A percentile compares a stretch with the other conserved stretches of the same genome.
These are phyloP conservation scores for Hoplias malabaricus DNA, from an alignment of 2,113 vertebrate species.

Conservation along the genomic window DNA sequence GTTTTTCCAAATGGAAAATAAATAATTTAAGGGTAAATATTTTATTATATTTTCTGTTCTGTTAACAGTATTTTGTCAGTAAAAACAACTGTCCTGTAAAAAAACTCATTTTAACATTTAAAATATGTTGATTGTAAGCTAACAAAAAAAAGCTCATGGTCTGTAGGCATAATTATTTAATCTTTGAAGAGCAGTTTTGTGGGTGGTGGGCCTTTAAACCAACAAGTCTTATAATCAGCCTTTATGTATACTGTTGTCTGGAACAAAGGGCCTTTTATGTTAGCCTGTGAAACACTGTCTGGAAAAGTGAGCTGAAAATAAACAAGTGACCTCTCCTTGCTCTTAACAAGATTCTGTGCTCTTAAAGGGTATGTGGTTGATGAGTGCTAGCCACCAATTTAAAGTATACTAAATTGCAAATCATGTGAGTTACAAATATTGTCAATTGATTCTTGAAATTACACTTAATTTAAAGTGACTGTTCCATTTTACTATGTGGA, in stretches of 20 bases:
- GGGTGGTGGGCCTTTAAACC: background rate
- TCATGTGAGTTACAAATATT: conserved; percentile 5
- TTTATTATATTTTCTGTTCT: no score
- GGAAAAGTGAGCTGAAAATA: conserved; percentile 54
- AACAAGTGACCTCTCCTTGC: conserved; percentile 49
- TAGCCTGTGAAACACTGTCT: conserved; percentile 33
- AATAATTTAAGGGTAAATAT: no score
- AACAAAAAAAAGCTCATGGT: no score
- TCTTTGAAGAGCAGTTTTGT: background rate
- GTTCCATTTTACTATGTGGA: background rate
- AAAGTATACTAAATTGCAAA: conserved; percentile 9
- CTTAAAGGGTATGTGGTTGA: conserved; percentile 19
- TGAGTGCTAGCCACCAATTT: conserved; percentile 8
- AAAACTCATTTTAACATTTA: background rate
- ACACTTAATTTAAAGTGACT: background rate
- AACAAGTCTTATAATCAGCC: background rate
- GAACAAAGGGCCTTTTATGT: conserved; percentile 46
- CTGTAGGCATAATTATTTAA: no score
- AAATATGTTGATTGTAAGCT: background rate
- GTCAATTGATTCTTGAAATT: background rate
- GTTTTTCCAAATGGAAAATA: no score
- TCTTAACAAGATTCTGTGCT: conserved; percentile 19
- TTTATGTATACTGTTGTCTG: background rate
- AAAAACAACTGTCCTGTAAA: background rate
- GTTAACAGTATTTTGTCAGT: no score